Evolutionary conservation across 2,797 vertebrate species (phyloP).

Genomic region (Galaxias olidus): DNA sequence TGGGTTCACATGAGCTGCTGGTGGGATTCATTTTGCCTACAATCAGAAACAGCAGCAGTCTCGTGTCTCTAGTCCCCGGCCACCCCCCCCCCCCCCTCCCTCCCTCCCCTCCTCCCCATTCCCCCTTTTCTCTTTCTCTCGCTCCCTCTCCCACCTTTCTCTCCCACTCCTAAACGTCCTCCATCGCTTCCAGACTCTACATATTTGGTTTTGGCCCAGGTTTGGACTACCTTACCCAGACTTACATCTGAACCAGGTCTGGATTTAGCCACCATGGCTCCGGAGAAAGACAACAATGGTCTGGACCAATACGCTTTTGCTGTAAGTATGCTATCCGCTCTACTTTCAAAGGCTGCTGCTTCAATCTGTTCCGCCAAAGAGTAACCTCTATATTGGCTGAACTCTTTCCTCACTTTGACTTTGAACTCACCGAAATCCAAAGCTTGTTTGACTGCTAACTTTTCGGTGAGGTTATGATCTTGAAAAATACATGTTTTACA

Average conservation of each 20-base stretch:
- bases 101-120: slow-evolving; percentile 11
- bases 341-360: neutral
- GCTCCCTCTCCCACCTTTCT: slow-evolving; percentile 8
- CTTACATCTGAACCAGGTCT: slow-evolving; percentile 25
- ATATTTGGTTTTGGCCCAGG: neutral
- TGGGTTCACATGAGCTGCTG: slow-evolving; percentile 78
- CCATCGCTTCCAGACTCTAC: neutral
- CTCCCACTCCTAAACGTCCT: slow-evolving; percentile 22
- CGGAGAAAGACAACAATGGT: slow-evolving; percentile 74
- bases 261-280: slow-evolving; percentile 56
- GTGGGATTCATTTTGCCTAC: slow-evolving; percentile 55
- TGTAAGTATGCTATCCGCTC: slow-evolving; percentile 74
- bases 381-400: too few relatives aligned
- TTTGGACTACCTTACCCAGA: neutral
- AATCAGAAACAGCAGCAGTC: slow-evolving; percentile 53
- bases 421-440: too few relatives aligned
- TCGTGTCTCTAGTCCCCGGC: slow-evolving; percentile 58
- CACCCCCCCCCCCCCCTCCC: slow-evolving; percentile 10
- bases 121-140: slow-evolving; percentile 18
- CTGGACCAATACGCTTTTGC: slow-evolving; percentile 76
- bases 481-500: too few relatives aligned
- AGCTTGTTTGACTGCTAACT: too few relatives aligned
- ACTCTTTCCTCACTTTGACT: too few relatives aligned
- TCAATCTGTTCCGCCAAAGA: too few relatives aligned
- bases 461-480: too few relatives aligned